Evolutionary conservation across 2,113 vertebrate genomes (phyloP), one percentile per base, ranked within the genome.

Genomic region (Herpetotheres cachinnans): DNA sequence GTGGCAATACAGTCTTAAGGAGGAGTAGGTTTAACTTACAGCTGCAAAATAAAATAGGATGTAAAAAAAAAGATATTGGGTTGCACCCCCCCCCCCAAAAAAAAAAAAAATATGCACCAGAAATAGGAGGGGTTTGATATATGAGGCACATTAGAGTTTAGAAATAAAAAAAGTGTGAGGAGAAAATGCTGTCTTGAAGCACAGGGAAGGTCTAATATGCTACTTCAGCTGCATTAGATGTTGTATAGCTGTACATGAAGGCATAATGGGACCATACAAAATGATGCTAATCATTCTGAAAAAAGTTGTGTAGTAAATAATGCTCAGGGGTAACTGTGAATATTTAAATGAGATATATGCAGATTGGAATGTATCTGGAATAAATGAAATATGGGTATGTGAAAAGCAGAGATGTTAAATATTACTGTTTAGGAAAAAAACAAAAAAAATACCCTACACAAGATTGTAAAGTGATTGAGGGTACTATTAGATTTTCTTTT

Each of bases 381-480:
- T 73, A 83, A 90, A 85, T 89, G 73, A 88, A 94, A 84, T 76
- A 88, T 3, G 32, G 29, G 36, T 59, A 46, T 7, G 4, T 73
- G 89, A 69, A 89, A 89, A 96, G 73, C 62, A 52, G 69, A 73
- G 63, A 63, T 79, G 58, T 95, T 96, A 94, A 93, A 93, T 94
- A 74, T 67, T 89, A 82, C 58, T 89, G 56, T 71, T 70, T 58
- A 73, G 73, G 49, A 21, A 93, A 80, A 83, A 90, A 91, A 47
- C 3, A 6, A 34, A 34, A 76, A 82, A 95, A 80, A 50, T 56
- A 65, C 20, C 25, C 72, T 70, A 70, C 97, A 93, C 85, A 89
- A 94, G 91, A 86, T 19, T 91, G 74, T 78, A 36, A 87, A 93
- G 59, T 94, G 88, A 97, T 91, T 93, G 91, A 96, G 66, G 50